Evolutionary conservation across 2,888 invertebrate species (phyloP).

Genomic region (Coelogynopora nodosa): DNA sequence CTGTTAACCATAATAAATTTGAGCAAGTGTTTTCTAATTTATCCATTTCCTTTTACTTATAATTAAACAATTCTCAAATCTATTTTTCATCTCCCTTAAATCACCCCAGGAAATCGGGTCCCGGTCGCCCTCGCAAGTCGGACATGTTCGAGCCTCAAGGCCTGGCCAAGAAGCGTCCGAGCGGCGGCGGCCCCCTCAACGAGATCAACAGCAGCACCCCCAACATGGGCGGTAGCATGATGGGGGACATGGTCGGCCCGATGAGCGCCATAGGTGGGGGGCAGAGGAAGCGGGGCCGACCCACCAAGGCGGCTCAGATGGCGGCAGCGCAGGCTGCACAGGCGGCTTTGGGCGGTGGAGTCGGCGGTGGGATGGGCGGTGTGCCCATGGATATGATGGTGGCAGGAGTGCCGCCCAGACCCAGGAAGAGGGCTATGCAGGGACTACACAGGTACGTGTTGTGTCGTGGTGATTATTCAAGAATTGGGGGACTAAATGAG

Average conservation of each 20-base stretch:
- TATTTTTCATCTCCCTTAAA: too few species aligned
- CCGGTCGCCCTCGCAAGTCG: neutral
- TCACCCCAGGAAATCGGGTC: neutral
- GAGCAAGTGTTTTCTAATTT: too few species aligned
- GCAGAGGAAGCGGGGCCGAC: conserved; percentile 31
- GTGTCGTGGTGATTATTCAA: too few species aligned
- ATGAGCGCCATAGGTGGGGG: conserved; percentile 5
- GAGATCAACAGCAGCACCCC: neutral
- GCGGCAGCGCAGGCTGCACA: neutral
- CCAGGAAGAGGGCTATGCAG: conserved; percentile 9
- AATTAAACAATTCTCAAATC: too few species aligned
- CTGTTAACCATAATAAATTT: too few species aligned
- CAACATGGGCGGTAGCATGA: neutral
- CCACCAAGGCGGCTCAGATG: conserved; percentile 38
- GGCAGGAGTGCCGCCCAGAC: conserved; percentile 20
- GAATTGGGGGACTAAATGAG: too few species aligned
- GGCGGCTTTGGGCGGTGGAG: neutral
- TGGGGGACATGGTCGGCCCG: neutral
- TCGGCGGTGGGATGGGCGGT: neutral
- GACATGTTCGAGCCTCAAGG: neutral
- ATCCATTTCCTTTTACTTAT: too few species aligned
- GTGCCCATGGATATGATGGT: neutral
- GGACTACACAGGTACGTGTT: conserved; percentile 33
- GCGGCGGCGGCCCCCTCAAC: neutral
- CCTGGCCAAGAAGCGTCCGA: neutral